Percentiles rank a stretch among this genome's conserved stretches.
phyloP scores from a whole-genome alignment of 2,797 vertebrate genomes.

The Melanotaenia parkinsoni region DNA sequence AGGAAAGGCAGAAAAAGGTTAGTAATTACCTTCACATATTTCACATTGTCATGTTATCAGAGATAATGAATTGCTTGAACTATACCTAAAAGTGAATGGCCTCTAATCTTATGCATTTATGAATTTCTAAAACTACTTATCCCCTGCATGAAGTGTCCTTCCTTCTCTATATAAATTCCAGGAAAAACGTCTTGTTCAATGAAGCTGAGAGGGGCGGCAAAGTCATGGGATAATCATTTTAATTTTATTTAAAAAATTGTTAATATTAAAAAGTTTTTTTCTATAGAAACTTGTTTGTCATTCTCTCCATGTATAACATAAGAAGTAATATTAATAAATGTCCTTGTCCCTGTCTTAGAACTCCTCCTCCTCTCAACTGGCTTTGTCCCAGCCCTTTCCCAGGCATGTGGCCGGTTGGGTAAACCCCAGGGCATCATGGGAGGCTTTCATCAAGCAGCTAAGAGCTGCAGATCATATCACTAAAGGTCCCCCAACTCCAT shows the following conservation, averaged over 20 bases:
- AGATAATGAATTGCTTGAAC: neutral
- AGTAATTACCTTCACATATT: neutral
- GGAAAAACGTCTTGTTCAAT: neutral
- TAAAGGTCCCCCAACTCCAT: slow-evolving; percentile 16
- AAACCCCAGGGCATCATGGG: slow-evolving; percentile 84
- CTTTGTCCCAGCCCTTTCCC: slow-evolving; percentile 49
- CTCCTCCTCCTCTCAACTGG: slow-evolving; percentile 30
- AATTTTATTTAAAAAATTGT: neutral
- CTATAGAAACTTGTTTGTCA: neutral
- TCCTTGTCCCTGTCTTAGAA: slow-evolving; percentile 57
- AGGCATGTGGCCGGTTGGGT: slow-evolving; percentile 86
- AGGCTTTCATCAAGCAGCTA: slow-evolving; percentile 81
- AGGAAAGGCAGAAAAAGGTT: slow-evolving; percentile 66
- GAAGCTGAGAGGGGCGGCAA: neutral
- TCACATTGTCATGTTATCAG: neutral
- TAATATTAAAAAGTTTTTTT: neutral
- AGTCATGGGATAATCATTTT: neutral
- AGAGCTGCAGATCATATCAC: slow-evolving; percentile 15
- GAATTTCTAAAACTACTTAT: neutral
- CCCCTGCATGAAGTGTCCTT: neutral
- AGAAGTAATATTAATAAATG: neutral
- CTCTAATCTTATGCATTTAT: neutral
- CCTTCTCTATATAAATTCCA: neutral
- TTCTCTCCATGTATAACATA: neutral
- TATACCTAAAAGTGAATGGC: neutral